Base-by-base conservation (phyloP, 2,888 invertebrate genomes). In the Chamaedrilus cognettii region DNA sequence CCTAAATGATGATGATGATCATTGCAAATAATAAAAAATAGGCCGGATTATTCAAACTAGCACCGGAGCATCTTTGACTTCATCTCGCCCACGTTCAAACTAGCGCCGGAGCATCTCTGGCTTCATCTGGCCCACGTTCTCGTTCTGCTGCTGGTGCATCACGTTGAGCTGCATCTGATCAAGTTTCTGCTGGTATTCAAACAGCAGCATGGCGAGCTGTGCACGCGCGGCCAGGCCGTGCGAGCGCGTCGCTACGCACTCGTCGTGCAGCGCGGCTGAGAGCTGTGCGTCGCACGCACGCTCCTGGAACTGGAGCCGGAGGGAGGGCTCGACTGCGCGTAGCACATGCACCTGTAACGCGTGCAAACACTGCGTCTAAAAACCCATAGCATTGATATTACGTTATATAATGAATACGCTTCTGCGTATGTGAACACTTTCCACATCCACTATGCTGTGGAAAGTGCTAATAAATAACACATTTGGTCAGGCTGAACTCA, bases 281-380 rank as follows among this genome's bases (percentile, higher is more conserved):
- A 74, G 58, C n/a, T 42, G 70, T 0, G 76, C 73, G 23, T 74
- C 69, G 70, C 85, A 85, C 2, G 74, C 72, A 11, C 77, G 70
- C 30, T 76, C 73, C 55, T 76, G 75, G 79, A 87, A 86, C 65
- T 82, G 82, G 61, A 90, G 85, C 76, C 88, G 88, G 51, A 94
- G 84, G 72, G 89, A 89, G 59, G 93, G 93, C 80, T 94, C 95
- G 5, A 91, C 90, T 32, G 91, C 92, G 64, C 92, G 87, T 80
- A 93, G 87, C 56, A 90, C 87, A 82, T 92, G 92, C 64, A 91
- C 81, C 42, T 42, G 19, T 11, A 42, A 42, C n/a, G n/a, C n/a
- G n/a, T n/a, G n/a, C n/a, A n/a, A n/a, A n/a, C n/a, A n/a, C n/a
- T n/a, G n/a, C n/a, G n/a, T n/a, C n/a, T n/a, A n/a, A n/a, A n/a